Evolutionary conservation across 2,888 invertebrate species (phyloP).

Genomic region (Peribatodes rhomboidaria): DNA sequence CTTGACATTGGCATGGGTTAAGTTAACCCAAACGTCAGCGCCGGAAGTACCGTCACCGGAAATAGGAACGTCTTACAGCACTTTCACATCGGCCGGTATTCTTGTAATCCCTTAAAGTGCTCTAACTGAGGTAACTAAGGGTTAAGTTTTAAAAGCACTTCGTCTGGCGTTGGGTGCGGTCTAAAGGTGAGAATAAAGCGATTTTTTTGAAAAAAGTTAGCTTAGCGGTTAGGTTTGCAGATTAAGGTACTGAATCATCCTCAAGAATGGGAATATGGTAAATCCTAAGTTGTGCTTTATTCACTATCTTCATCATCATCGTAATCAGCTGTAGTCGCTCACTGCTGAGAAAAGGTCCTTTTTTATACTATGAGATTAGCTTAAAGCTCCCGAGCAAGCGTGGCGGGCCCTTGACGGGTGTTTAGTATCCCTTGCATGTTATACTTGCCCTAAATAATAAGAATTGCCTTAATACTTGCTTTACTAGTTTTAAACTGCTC

Average conservation of each 20-base stretch:
- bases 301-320: too few species aligned
- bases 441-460: too few species aligned
- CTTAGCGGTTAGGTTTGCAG: background rate
- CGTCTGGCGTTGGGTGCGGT: conserved; percentile 45
- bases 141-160: conserved; percentile 83
- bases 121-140: conserved; percentile 80
- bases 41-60: conserved; percentile 49
- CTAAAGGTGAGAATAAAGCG: background rate
- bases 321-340: too few species aligned
- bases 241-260: background rate
- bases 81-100: conserved; percentile 51
- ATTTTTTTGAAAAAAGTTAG: background rate
- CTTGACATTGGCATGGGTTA: background rate
- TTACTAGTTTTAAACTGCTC: too few species aligned
- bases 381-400: too few species aligned
- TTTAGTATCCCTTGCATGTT: too few species aligned
- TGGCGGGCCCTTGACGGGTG: too few species aligned
- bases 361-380: too few species aligned
- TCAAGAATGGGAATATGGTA: too few species aligned
- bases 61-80: conserved; percentile 56
- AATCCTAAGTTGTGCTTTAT: too few species aligned
- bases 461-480: too few species aligned
- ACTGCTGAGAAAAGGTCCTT: too few species aligned
- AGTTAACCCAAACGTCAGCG: conserved; percentile 20
- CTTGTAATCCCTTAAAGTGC: conserved; percentile 80